Evolutionary conservation across 2,888 invertebrate genomes (phyloP).

Genomic region (Acanthosepion esculentum): DNA sequence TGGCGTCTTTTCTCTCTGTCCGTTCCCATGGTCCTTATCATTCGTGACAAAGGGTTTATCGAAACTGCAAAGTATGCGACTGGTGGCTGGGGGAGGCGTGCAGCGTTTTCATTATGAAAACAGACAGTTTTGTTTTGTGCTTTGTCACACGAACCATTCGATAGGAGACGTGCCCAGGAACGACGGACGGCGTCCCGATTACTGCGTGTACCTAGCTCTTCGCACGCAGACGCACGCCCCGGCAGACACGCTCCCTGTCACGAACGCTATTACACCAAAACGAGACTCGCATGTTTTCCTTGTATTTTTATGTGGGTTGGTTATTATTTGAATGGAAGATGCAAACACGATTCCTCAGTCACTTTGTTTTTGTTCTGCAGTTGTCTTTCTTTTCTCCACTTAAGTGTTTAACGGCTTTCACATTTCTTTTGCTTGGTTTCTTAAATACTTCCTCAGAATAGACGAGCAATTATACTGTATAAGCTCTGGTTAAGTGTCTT

Average conservation of each 20-base stretch:
- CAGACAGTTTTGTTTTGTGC: not conserved
- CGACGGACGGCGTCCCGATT: not conserved
- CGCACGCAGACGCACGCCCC: not conserved
- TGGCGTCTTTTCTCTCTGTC: not conserved
- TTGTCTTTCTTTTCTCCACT: not conserved
- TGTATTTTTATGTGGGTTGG: not conserved
- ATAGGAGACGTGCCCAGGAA: not conserved
- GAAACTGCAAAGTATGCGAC: not conserved
- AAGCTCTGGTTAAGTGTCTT: not conserved
- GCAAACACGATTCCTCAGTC: not conserved
- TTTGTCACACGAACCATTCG: conserved; percentile 4
- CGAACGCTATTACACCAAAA: not conserved
- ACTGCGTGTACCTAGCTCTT: not conserved
- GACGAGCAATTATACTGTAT: not conserved
- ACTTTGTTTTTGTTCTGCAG: not conserved
- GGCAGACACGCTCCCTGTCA: not conserved
- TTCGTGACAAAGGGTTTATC: conserved; percentile 33
- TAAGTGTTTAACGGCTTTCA: not conserved
- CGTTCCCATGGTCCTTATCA: not conserved
- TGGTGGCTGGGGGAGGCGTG: not conserved
- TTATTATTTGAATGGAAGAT: not conserved
- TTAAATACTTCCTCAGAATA: not conserved
- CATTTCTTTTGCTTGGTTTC: not conserved
- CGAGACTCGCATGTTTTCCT: not conserved
- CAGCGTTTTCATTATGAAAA: not conserved